Percentiles rank a stretch among this genome's conserved stretches.
These are phyloP conservation scores for Pseudomyrmex gracilis DNA, from an alignment of 1,140 invertebrate genomes.

Conservation along the genomic window DNA sequence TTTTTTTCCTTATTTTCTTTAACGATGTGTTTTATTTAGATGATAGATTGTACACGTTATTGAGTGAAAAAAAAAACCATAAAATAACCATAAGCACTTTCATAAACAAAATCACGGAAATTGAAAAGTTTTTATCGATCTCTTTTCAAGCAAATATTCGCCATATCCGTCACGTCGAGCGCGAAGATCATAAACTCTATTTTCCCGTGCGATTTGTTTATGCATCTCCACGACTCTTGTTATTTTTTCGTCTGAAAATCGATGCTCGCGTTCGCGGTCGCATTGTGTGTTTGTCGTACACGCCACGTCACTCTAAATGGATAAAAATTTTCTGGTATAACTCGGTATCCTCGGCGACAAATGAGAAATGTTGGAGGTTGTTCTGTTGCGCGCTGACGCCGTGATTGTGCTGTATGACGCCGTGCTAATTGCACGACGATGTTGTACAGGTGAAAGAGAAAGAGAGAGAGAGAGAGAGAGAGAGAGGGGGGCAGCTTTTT, in stretches of 20 bases:
- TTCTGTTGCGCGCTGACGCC: conserved; percentile 45
- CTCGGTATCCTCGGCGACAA: conserved; percentile 5
- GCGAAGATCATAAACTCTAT: neutral
- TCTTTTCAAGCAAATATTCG: too few species aligned
- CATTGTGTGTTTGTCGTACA: conserved; percentile 1
- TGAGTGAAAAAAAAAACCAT: too few species aligned
- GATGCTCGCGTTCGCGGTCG: neutral
- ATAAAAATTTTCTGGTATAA: conserved; percentile 59
- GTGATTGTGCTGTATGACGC: conserved; percentile 66
- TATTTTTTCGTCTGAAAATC: conserved; percentile 40
- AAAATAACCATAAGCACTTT: too few species aligned
- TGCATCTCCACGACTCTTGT: neutral
- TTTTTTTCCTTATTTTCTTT: too few species aligned
- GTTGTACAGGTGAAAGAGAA: conserved; percentile 43
- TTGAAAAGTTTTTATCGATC: too few species aligned
- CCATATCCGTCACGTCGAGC: too few species aligned
- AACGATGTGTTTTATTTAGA: too few species aligned
- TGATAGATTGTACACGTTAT: too few species aligned
- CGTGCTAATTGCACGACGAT: conserved; percentile 68
- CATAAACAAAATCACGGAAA: too few species aligned
- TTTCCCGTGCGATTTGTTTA: neutral
- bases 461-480: too few species aligned
- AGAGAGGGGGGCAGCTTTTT: conserved; percentile 74
- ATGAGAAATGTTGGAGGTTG: conserved; percentile 62
- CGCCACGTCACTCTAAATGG: conserved; percentile 20